A percentile compares a stretch with the other conserved stretches of the same genome.
Evolutionary conservation across 2,888 invertebrate species (phyloP).

Genomic region (Zaprionus bogoriensis): DNA sequence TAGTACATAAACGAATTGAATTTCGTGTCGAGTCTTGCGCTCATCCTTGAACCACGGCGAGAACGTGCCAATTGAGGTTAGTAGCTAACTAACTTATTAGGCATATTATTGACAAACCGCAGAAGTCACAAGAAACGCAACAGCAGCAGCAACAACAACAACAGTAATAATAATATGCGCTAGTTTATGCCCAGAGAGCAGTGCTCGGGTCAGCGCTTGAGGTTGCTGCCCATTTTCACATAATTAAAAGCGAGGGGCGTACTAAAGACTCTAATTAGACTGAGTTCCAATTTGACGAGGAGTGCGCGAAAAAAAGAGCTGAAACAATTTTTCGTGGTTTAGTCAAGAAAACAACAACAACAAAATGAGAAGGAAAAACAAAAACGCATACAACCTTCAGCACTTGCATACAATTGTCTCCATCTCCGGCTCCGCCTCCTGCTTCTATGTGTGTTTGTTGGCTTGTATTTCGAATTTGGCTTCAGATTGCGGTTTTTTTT

Average conservation of each 20-base stretch:
- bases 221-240: slow-evolving; percentile 52
- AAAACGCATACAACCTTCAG: slow-evolving; percentile 55
- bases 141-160: slow-evolving; percentile 12
- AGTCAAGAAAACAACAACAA: slow-evolving; percentile 19
- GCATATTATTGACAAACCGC: slow-evolving; percentile 69
- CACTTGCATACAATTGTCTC: slow-evolving; percentile 67
- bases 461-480: slow-evolving; percentile 37
- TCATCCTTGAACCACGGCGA: slow-evolving; percentile 65
- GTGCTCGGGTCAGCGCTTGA: slow-evolving; percentile 6
- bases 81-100: slow-evolving; percentile 49
- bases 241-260: slow-evolving; percentile 67
- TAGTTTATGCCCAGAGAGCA: slow-evolving; percentile 45
- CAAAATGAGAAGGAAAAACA: slow-evolving; percentile 17
- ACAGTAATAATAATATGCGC: slow-evolving; percentile 39
- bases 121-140: slow-evolving; percentile 33
- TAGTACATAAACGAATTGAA: slow-evolving; percentile 30
- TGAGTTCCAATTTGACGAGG: slow-evolving; percentile 28
- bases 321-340: slow-evolving; percentile 25
- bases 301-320: slow-evolving; percentile 36
- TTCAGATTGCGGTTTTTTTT: slow-evolving; percentile 41
- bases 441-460: slow-evolving; percentile 17
- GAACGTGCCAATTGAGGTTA: slow-evolving; percentile 76
- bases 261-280: slow-evolving; percentile 73
- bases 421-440: slow-evolving; percentile 9
- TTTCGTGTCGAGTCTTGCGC: slow-evolving; percentile 17